These are phyloP conservation scores for Haliclystus octoradiatus DNA, from an alignment of 30 jellyfish, hydroid and myxozoan species.

Conservation along the genomic window DNA sequence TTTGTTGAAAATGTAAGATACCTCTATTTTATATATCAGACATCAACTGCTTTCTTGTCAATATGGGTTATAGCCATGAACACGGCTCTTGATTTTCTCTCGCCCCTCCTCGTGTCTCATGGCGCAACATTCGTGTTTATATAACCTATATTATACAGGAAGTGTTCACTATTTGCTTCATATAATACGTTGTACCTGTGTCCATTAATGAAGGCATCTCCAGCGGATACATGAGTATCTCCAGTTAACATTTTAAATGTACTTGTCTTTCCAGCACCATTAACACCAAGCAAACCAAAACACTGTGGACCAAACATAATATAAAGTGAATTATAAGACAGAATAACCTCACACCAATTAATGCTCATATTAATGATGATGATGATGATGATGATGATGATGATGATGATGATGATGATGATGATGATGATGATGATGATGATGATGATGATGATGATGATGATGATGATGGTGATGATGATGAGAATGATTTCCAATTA, in stretches of 20 bases:
- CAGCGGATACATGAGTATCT: constrained; percentile 59
- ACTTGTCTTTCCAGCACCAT: constrained; percentile 95
- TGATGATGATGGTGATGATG: background rate
- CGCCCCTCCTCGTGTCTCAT: too few relatives aligned
- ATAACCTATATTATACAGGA: too few relatives aligned
- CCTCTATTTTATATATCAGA: too few relatives aligned
- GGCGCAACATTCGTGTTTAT: too few relatives aligned
- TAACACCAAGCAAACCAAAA: constrained; percentile 93
- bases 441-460: constrained; percentile 4
- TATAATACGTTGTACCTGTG: too few relatives aligned
- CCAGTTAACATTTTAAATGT: constrained; percentile 96
- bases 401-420: constrained; percentile 4
- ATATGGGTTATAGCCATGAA: too few relatives aligned
- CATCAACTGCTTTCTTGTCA: too few relatives aligned
- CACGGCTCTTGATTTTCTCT: too few relatives aligned
- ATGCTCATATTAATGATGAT: background rate
- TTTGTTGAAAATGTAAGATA: too few relatives aligned
- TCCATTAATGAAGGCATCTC: constrained; percentile 57
- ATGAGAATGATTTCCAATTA: background rate
- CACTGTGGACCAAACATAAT: constrained; percentile 36
- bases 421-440: constrained; percentile 3
- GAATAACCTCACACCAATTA: background rate
- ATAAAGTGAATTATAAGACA: background rate
- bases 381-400: constrained; percentile 4
- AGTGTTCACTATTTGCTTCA: too few relatives aligned